Conservation (phyloP, 2,113 vertebrate genomes). For the Myiagra hebetior region DNA sequence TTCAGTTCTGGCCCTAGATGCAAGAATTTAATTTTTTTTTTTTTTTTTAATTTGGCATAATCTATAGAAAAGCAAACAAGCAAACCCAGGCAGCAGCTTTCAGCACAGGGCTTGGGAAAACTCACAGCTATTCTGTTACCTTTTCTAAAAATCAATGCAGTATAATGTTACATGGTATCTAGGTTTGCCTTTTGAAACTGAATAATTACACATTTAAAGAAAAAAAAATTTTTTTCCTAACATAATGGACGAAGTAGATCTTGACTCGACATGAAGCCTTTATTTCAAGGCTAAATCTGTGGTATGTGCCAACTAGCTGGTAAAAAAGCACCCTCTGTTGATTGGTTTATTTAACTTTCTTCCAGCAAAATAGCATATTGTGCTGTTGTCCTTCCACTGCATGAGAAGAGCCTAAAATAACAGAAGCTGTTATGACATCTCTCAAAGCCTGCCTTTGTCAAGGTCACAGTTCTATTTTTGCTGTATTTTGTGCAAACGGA, state of each 20-base stretch:
- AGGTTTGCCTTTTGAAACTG: neutral
- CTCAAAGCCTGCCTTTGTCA: neutral
- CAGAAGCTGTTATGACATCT: conserved; percentile 7
- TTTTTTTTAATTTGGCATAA: neutral
- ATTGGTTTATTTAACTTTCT: conserved; percentile 8
- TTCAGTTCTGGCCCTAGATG: neutral
- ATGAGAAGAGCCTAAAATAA: conserved; percentile 6
- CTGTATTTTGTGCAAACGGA: neutral
- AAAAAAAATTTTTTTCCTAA: neutral
- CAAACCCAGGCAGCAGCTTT: neutral
- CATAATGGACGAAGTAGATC: neutral
- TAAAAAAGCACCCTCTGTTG: neutral
- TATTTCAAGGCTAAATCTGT: neutral
- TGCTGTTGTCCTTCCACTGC: neutral
- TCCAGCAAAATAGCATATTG: neutral
- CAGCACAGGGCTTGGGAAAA: neutral
- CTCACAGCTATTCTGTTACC: neutral
- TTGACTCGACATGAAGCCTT: neutral
- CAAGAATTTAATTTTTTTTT: neutral
- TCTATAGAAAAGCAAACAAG: neutral
- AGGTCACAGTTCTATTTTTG: conserved; percentile 10
- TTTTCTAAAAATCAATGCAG: neutral
- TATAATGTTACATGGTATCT: neutral
- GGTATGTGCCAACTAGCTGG: neutral
- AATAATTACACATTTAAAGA: neutral